Conservation (phyloP, 2,888 invertebrate genomes). For the Thera obeliscata region DNA sequence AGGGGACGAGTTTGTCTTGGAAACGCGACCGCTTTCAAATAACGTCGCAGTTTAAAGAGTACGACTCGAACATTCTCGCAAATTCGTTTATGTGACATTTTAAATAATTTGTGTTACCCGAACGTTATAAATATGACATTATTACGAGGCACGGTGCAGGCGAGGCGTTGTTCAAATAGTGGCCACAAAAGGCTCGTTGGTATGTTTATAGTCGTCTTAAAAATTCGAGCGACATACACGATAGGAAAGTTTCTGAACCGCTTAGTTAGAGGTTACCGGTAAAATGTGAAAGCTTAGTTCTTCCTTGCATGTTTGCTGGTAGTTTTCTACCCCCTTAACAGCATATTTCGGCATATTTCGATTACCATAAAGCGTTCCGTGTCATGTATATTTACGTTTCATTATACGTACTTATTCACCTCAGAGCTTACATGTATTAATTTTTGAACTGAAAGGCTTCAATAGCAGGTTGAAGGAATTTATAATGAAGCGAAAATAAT, state of each 20-base stretch:
- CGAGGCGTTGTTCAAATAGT: conserved; percentile 63
- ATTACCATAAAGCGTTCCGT: conserved; percentile 83
- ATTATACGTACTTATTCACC: conserved; percentile 60
- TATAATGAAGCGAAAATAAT: conserved; percentile 38
- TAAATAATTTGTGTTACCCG: conserved; percentile 60
- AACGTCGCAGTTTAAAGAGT: conserved; percentile 51
- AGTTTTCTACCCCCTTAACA: conserved; percentile 82
- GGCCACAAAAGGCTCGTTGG: conserved; percentile 65
- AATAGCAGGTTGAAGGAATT: conserved; percentile 33
- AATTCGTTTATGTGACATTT: conserved; percentile 62
- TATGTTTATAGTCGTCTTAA: conserved; percentile 76
- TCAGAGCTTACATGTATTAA: conserved; percentile 66
- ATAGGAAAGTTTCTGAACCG: conserved; percentile 68
- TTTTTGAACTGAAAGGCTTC: conserved; percentile 56
- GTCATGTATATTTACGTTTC: conserved; percentile 78
- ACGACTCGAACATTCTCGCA: conserved; percentile 58
- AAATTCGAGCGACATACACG: conserved; percentile 71
- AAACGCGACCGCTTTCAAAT: conserved; percentile 42
- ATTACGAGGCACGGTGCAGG: conserved; percentile 62
- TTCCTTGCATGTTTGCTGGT: conserved; percentile 81
- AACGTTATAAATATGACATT: conserved; percentile 68
- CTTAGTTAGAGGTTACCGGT: conserved; percentile 72
- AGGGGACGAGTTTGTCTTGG: conserved; percentile 68
- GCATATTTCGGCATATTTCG: conserved; percentile 84
- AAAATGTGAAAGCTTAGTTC: conserved; percentile 81